Evolutionary conservation across 92 coral and sea anemone species (phyloP).

Genomic region (Micromussa lordhowensis): DNA sequence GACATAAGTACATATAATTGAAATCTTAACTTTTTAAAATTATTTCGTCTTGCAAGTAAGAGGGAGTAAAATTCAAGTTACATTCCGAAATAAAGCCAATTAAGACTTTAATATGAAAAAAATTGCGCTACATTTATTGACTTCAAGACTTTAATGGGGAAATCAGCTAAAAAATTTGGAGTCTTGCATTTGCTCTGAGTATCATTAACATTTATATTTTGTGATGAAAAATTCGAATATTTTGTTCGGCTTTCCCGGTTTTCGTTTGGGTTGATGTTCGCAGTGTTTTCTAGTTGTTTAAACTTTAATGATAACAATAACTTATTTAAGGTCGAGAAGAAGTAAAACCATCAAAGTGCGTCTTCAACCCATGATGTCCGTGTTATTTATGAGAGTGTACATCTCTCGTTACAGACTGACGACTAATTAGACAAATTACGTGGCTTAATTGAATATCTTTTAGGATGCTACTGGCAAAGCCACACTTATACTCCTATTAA

Average conservation of each 20-base stretch:
- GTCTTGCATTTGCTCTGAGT: neutral
- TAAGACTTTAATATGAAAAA: neutral
- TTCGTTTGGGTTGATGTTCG: neutral
- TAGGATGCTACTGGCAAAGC: neutral
- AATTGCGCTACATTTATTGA: slow-evolving; percentile 10
- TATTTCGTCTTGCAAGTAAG: slow-evolving; percentile 4
- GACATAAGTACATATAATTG: slow-evolving; percentile 36
- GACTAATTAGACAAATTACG: neutral
- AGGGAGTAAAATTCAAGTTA: neutral
- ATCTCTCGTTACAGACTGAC: neutral
- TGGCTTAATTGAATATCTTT: neutral
- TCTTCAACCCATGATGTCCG: neutral
- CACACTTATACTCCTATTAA: neutral
- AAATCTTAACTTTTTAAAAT: slow-evolving; percentile 20
- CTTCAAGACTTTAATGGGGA: slow-evolving; percentile 45
- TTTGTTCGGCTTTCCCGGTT: neutral
- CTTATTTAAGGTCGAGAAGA: too few relatives aligned
- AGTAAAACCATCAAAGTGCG: neutral
- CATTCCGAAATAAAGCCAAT: slow-evolving; percentile 21
- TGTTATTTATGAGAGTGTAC: neutral
- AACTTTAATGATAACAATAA: neutral
- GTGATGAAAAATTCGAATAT: neutral
- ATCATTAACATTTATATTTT: neutral
- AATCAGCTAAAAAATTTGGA: neutral
- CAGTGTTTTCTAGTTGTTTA: neutral